Conservation (phyloP, 2,888 invertebrate genomes). For the Tipula lateralis region DNA sequence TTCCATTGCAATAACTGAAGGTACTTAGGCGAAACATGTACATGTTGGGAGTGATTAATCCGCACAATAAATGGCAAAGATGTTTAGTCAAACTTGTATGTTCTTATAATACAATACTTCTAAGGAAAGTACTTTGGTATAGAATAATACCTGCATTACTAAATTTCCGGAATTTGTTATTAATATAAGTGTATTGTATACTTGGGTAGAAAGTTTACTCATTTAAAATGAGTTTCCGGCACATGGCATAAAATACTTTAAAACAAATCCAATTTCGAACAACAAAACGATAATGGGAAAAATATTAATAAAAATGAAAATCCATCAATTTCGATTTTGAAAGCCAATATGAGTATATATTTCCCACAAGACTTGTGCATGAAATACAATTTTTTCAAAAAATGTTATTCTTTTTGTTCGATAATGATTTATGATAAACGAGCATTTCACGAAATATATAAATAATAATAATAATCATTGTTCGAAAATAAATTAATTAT, state of each 20-base stretch:
- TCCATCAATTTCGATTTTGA: conserved; percentile 1
- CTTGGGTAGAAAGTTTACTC: too few species aligned
- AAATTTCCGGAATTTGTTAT: too few species aligned
- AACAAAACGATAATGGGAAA: background rate
- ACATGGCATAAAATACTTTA: background rate
- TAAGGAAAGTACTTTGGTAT: too few species aligned
- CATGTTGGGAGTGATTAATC: too few species aligned
- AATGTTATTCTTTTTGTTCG: background rate
- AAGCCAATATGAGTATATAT: background rate
- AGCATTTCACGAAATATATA: background rate
- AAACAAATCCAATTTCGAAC: background rate
- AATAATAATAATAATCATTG: background rate
- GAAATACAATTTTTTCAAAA: background rate
- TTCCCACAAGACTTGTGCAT: background rate
- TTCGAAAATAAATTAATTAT: background rate
- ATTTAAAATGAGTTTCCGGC: background rate
- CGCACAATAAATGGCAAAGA: too few species aligned
- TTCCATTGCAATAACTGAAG: too few species aligned
- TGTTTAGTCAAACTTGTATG: too few species aligned
- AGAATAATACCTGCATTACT: too few species aligned
- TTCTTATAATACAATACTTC: too few species aligned
- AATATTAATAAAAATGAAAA: background rate
- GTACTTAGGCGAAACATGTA: too few species aligned
- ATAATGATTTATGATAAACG: background rate
- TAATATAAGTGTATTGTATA: too few species aligned